Evolutionary conservation across 1,140 invertebrate species (phyloP).

Genomic region (Agraylea sexmaculata): DNA sequence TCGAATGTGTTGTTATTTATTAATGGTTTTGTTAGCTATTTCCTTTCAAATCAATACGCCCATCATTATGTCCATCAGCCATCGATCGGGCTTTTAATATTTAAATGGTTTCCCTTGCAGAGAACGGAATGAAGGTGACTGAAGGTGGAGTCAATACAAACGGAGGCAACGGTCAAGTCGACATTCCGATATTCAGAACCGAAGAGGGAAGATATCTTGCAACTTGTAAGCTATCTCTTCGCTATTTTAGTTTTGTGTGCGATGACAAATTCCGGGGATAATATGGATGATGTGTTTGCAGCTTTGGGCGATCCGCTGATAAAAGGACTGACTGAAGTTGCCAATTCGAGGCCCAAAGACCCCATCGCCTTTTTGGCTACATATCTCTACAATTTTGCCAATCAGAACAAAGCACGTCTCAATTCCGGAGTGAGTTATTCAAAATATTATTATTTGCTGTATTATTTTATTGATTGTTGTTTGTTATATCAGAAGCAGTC

Average conservation of each 20-base stretch:
- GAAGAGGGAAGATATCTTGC: slow-evolving; percentile 74
- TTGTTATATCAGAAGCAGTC: no score
- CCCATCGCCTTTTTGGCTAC: slow-evolving; percentile 71
- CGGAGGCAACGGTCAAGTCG: slow-evolving; percentile 44
- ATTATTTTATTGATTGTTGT: background rate
- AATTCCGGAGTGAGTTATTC: slow-evolving; percentile 15
- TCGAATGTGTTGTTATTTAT: no score
- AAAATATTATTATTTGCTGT: background rate
- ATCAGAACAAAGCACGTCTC: slow-evolving; percentile 30
- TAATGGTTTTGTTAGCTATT: no score
- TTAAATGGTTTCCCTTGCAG: slow-evolving; percentile 19
- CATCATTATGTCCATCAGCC: background rate
- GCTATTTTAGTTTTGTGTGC: slow-evolving; percentile 2
- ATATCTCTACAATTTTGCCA: slow-evolving; percentile 65
- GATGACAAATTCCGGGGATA: slow-evolving; percentile 20
- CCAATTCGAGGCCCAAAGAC: slow-evolving; percentile 65
- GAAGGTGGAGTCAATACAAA: no score
- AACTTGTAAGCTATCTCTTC: slow-evolving; percentile 55
- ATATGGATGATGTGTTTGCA: slow-evolving; percentile 39
- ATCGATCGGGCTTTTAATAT: slow-evolving; percentile 20
- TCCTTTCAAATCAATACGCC: no score
- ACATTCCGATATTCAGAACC: slow-evolving; percentile 63
- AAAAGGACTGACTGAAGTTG: slow-evolving; percentile 75
- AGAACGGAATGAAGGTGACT: no score
- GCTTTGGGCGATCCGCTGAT: slow-evolving; percentile 77